A percentile compares a stretch with the other conserved stretches of the same genome.
These are phyloP conservation scores for Campoplex nolae DNA, from an alignment of 2,888 invertebrate species.

Conservation along the genomic window DNA sequence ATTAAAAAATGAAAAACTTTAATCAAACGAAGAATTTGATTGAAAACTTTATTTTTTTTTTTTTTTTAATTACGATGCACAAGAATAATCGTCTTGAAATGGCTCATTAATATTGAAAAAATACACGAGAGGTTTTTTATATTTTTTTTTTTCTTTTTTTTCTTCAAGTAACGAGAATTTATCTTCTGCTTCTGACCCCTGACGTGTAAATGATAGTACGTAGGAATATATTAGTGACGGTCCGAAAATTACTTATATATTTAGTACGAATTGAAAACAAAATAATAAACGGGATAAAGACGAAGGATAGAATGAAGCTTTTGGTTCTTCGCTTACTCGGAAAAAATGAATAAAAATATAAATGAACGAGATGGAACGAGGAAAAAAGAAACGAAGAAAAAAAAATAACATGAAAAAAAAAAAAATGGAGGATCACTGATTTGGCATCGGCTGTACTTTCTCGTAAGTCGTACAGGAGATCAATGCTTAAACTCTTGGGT, in stretches of 20 bases:
- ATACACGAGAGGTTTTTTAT: not conserved
- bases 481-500: slow-evolving; percentile 81
- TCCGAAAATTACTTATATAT: not conserved
- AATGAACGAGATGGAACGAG: not conserved
- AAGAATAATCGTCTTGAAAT: not conserved
- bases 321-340: not conserved
- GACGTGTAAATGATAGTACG: not conserved
- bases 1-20: not conserved
- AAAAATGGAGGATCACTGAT: slow-evolving; percentile 74
- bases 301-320: not conserved
- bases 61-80: not conserved
- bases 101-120: not conserved
- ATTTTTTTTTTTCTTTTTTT: not conserved
- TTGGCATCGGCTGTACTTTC: slow-evolving; percentile 83
- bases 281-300: not conserved
- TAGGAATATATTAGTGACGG: not conserved
- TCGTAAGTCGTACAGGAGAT: slow-evolving; percentile 81
- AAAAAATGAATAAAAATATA: not conserved
- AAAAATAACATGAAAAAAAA: slow-evolving; percentile 60
- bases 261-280: not conserved
- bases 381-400: slow-evolving; percentile 64
- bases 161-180: not conserved
- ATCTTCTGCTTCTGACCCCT: not conserved
- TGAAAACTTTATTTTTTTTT: not conserved
- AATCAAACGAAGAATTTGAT: not conserved